Evolutionary conservation across 2,113 vertebrate species (phyloP), one percentile per base, ranked within the genome.

Genomic region (Ursus arctos): DNA sequence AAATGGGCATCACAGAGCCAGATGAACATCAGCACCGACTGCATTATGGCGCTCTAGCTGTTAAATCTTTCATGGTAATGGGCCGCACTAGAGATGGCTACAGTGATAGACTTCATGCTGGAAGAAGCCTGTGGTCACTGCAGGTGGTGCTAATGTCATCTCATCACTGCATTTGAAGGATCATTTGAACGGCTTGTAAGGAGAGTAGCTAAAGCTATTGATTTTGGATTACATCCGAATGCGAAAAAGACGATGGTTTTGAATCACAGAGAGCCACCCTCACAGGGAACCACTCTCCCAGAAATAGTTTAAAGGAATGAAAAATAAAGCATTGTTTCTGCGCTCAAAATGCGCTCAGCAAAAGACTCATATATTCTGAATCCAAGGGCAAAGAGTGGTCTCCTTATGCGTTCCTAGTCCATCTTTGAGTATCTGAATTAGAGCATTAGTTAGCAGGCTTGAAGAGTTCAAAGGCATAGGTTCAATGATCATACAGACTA

Each of bases 1-100:
- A 91, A 95, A 83, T 49, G 15, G 51, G 24, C 67, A 36, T 63
- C 85, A 8, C 6, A 86, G 79, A 40, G 12, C 63, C 93, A 14
- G 49, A 69, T 83, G 53, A 33, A 97, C 79, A 93, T 98, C 83
- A 96, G 95, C 67, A 96, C 18, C 12, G n/a, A 31, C 33, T 94
- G 71, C 31, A 40, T 92, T 97, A 63, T 98, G 88, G 80, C 71
- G 84, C 67, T 82, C 28, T 14, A 77, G 94, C 96, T 98, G 93
- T 91, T 98, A 85, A 95, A 96, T 93, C 96, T 98, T 98, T 98
- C 98, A 98, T 92, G 53, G 36, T 88, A 98, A 98, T 57, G 49
- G 49, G 40, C 65, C 6, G 33, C 47, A n/a, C 91, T 98, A 65
- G 91, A 94, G 88, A 97, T 95, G 36, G 80, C 94, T 96, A 57